Evolutionary conservation across 2,113 vertebrate species (phyloP).

Genomic region (Ranitomeya variabilis): DNA sequence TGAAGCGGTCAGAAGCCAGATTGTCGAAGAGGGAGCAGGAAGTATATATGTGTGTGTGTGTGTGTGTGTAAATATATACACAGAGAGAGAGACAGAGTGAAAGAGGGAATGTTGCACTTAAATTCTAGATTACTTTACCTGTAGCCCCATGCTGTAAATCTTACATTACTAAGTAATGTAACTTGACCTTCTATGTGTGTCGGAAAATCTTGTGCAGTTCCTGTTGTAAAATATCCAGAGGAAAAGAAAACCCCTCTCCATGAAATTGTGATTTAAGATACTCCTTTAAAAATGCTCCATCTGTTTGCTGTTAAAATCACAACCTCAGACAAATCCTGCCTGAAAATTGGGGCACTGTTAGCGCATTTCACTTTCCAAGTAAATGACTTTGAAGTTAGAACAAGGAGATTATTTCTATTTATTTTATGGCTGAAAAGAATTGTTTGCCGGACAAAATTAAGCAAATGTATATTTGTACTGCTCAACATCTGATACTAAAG

Average conservation of each 20-base stretch:
- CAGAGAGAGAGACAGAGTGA: too few relatives aligned
- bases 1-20: too few relatives aligned
- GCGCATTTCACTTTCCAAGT: background rate
- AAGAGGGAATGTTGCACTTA: background rate
- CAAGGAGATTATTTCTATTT: background rate
- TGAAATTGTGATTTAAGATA: background rate
- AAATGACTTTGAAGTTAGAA: background rate
- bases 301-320: conserved; percentile 44
- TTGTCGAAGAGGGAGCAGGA: too few relatives aligned
- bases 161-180: background rate
- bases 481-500: background rate
- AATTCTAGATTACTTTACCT: background rate
- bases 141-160: background rate
- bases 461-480: background rate
- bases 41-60: too few relatives aligned
- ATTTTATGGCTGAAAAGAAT: background rate
- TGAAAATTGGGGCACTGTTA: background rate
- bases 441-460: background rate
- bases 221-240: conserved; percentile 30
- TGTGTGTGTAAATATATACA: too few relatives aligned
- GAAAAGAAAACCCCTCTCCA: background rate
- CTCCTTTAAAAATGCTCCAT: background rate
- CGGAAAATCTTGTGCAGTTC: background rate
- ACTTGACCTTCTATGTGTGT: background rate
- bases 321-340: conserved; percentile 5